Percentiles rank a stretch among this genome's conserved stretches.
These are phyloP conservation scores for Oostethus manadensis DNA, from an alignment of 2,113 vertebrate species.

Conservation along the genomic window DNA sequence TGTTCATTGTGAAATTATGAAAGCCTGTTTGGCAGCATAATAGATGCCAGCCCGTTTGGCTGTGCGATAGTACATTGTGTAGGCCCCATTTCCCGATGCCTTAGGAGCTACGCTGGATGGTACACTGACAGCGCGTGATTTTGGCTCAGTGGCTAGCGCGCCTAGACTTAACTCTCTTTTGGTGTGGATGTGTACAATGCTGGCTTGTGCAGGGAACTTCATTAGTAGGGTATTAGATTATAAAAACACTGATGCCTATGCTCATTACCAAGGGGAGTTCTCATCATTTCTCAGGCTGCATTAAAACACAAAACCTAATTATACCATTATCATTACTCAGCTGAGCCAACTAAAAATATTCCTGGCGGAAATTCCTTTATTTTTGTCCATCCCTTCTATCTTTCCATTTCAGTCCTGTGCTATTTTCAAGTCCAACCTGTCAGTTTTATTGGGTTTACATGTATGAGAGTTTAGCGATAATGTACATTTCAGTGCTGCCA, in stretches of 20 bases:
- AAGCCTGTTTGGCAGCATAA: no score
- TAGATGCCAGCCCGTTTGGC: no score
- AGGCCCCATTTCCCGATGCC: no score
- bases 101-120: no score
- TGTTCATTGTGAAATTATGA: no score
- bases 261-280: slow-evolving; percentile 12
- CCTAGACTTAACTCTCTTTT: no score
- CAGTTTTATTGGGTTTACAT: not conserved
- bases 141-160: no score
- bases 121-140: no score
- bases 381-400: slow-evolving; percentile 2
- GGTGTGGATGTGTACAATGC: no score
- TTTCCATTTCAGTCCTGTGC: not conserved
- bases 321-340: slow-evolving; percentile 16
- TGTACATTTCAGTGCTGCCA: not conserved
- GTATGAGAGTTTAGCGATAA: not conserved
- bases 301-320: slow-evolving; percentile 34
- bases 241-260: slow-evolving; percentile 21
- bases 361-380: not conserved
- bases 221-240: slow-evolving; percentile 17
- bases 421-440: not conserved
- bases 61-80: no score
- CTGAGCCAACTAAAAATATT: slow-evolving; percentile 35
- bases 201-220: no score
- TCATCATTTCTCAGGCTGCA: slow-evolving; percentile 29